Evolutionary conservation across 2,113 vertebrate genomes (phyloP), one percentile per base, ranked within the genome.

Genomic region (Pipa parva): DNA sequence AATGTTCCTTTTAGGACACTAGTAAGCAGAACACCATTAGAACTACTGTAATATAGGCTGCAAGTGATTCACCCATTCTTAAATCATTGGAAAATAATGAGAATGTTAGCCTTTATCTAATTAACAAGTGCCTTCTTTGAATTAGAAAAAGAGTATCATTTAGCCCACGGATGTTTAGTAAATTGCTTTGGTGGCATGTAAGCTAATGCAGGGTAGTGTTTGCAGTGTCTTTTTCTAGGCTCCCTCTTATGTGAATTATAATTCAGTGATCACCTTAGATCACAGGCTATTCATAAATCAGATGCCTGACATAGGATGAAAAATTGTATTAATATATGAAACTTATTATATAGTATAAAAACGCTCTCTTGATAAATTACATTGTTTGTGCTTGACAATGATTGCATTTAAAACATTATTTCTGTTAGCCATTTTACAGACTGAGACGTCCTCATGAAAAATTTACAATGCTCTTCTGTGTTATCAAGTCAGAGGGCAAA

Each of bases 281-380:
- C 93, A 95, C 88, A 90, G 86, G 85, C 84, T 92, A 93, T 93
- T 94, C 93, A 98, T 98, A 96, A 97, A 98, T 98, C 95, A 97
- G 93, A 89, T 86, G 85, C 84, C 86, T 96, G 95, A 97, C 95
- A 98, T 90, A 92, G 90, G 94, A 98, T 98, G 95, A 98, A 97
- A 97, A 98, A 98, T 97, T 95, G 92, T 97, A 98, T 97, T 98
- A 98, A 98, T 98, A 98, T 95, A 92, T 93, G 94, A 97, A 98
- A 97, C 93, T 95, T 98, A 97, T 97, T 97, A 97, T 95, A 95
- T 93, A 94, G 91, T 95, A 93, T 92, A 93, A 97, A 61, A 98
- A 94, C 88, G 93, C 92, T 95, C 93, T 94, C 92, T 95, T 98
- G 95, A 97, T 97, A 95, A 97, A 97, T 97, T 93, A 93, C 95